Percentiles rank a stretch among this genome's conserved stretches.
These are phyloP conservation scores for Lycaena phlaeas DNA, from an alignment of 2,888 invertebrate genomes.

Conservation along the genomic window DNA sequence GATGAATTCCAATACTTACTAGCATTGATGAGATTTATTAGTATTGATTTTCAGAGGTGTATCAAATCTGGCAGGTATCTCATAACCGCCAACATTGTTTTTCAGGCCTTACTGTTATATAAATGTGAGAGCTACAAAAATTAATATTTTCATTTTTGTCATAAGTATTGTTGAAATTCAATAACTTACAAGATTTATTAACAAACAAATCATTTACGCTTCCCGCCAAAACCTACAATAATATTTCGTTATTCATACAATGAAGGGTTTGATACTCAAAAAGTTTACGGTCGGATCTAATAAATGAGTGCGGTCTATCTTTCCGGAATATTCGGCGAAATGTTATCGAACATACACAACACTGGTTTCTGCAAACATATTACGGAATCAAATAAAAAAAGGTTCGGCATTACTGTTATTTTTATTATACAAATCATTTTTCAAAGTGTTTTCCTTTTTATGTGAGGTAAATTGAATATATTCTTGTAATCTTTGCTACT, in stretches of 20 bases:
- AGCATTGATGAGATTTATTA: too few relatives aligned
- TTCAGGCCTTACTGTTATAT: too few relatives aligned
- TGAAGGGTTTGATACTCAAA: not conserved
- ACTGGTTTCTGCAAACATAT: not conserved
- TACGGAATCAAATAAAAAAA: constrained; percentile 5
- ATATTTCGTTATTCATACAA: not conserved
- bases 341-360: constrained; percentile 2
- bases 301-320: constrained; percentile 1
- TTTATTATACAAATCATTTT: constrained; percentile 1
- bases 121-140: too few relatives aligned
- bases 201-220: not conserved
- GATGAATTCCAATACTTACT: too few relatives aligned
- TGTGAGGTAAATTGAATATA: not conserved
- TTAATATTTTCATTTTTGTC: too few relatives aligned
- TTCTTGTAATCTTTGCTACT: too few relatives aligned
- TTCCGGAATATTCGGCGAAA: constrained; percentile 2
- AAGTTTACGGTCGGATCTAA: constrained; percentile 1
- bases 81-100: too few relatives aligned
- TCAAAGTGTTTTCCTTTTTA: not conserved
- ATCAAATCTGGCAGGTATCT: too few relatives aligned
- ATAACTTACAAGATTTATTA: too few relatives aligned
- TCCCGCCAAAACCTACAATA: not conserved
- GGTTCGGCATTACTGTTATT: not conserved
- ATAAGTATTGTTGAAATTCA: too few relatives aligned
- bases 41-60: too few relatives aligned